phyloP scores from a whole-genome alignment of 2,888 invertebrate species.

The Carcina quercana region DNA sequence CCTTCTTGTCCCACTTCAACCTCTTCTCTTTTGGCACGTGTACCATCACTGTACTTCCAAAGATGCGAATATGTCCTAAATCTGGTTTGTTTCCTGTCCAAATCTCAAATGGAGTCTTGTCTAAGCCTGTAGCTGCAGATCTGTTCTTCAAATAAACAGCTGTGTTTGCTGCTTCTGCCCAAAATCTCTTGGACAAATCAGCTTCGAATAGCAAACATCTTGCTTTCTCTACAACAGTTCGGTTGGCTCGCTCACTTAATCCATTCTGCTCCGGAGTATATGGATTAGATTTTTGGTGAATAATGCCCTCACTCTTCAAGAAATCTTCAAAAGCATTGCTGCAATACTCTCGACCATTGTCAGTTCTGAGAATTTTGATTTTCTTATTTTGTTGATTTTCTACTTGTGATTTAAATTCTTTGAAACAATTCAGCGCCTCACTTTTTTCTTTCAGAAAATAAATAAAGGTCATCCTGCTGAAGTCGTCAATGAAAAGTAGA shows the following conservation, averaged over 20 bases:
- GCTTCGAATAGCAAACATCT: conserved; percentile 18
- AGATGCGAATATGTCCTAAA: conserved; percentile 8
- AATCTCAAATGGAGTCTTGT: conserved; percentile 6
- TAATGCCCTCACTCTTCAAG: conserved; percentile 19
- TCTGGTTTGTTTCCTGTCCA: conserved; percentile 11
- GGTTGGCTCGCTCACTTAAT: conserved; percentile 23
- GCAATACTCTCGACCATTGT: conserved; percentile 14
- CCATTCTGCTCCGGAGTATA: conserved; percentile 32
- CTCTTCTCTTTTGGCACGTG: conserved; percentile 10
- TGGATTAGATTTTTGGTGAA: conserved; percentile 20
- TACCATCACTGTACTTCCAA: conserved; percentile 9
- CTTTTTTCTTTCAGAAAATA: conserved; percentile 4
- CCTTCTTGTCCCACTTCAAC: conserved; percentile 10
- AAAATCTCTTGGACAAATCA: conserved; percentile 9
- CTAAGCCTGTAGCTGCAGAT: conserved; percentile 6
- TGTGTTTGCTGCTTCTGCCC: conserved; percentile 13
- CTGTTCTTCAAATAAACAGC: conserved; percentile 10
- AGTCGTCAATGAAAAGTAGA: conserved; percentile 2
- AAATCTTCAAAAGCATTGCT: conserved; percentile 9
- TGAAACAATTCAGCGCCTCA: conserved; percentile 4
- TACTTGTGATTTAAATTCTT: conserved; percentile 11
- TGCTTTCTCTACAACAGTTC: conserved; percentile 16
- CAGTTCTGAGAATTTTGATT: conserved; percentile 9
- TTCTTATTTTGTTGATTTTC: conserved; percentile 11
- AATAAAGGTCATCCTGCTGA: not conserved